Conservation (phyloP, 2,888 invertebrate species). For the Bimastos eiseni region DNA sequence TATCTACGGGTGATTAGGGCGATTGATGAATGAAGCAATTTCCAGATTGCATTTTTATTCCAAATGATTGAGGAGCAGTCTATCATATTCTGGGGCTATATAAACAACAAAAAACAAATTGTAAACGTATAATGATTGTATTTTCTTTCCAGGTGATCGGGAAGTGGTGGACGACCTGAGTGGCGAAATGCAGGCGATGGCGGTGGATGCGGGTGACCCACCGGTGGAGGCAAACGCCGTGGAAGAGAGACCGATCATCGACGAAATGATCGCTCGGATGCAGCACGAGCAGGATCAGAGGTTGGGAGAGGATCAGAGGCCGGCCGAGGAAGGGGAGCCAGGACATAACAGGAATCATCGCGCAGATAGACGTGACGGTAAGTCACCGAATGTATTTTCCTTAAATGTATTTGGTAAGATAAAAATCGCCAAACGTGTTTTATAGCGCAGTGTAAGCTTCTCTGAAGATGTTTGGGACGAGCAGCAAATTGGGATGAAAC, state of each 20-base stretch:
- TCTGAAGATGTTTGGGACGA: no score
- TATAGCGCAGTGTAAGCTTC: no score
- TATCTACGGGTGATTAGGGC: no score
- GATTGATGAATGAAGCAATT: no score
- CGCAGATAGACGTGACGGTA: background rate
- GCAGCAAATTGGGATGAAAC: no score
- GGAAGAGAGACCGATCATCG: slow-evolving; percentile 65
- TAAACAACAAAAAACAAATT: no score
- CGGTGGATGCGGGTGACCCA: slow-evolving; percentile 23
- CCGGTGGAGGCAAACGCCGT: slow-evolving; percentile 36
- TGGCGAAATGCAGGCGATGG: slow-evolving; percentile 29
- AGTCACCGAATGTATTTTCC: background rate
- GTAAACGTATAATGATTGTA: background rate
- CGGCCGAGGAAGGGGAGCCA: background rate
- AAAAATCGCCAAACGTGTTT: no score
- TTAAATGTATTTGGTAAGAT: no score
- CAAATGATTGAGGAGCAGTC: slow-evolving; percentile 54
- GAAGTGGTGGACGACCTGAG: slow-evolving; percentile 51
- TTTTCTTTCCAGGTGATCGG: slow-evolving; percentile 48
- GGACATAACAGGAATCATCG: background rate
- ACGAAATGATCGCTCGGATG: slow-evolving; percentile 74
- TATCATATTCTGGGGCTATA: slow-evolving; percentile 37
- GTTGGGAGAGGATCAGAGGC: slow-evolving; percentile 48
- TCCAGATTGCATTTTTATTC: no score
- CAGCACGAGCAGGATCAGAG: slow-evolving; percentile 67